Evolutionary conservation across 2,888 invertebrate genomes (phyloP), one percentile per base, ranked within the genome.

Genomic region (Loripinus fragilis): DNA sequence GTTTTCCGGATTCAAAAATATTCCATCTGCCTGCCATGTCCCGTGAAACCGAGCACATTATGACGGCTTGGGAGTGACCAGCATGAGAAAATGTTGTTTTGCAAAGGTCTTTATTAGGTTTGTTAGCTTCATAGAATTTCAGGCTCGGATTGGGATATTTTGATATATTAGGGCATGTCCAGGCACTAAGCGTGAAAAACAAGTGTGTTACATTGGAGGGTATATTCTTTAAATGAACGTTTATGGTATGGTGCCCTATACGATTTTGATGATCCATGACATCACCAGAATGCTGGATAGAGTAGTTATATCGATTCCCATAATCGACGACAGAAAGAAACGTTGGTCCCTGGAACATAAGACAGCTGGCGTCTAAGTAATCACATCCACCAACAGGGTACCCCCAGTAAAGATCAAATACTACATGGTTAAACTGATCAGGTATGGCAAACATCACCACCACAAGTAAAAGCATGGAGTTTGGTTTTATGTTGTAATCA

Each of bases 151-250:
- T 88, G 1, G 87, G 89, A 74, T 84, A 89, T 20, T 74, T 67
- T 10, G 87, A 75, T 67, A 89, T 88, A 64, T 83, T 86, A 17
- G 89, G 87, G 10, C 86, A 84, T 25, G 15, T 71, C 86, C 86
- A 89, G 0, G 89, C 87, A 78, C 89, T 89, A 12, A 89, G 72
- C 10, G 89, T 89, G 45, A 89, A 89, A 48, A 86, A 88, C 17
- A 89, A 60, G 76, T 89, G 87, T 1, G 88, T 86, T 1, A 86
- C 72, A 73, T 80, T 72, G 12, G 64, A 30, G 1, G 89, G 87
- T 0, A 89, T 65, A 3, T 81, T 45, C 73, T 87, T 85, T 52
- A 89, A 69, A 7, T 66, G 66, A 7, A 89, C 85, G 64, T 87
- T 48, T 15, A 89, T 89, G 10, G 87, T 88, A 64, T 89, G 89